Evolutionary conservation across 2,888 invertebrate species (phyloP).

Genomic region (Rutpela maculata): DNA sequence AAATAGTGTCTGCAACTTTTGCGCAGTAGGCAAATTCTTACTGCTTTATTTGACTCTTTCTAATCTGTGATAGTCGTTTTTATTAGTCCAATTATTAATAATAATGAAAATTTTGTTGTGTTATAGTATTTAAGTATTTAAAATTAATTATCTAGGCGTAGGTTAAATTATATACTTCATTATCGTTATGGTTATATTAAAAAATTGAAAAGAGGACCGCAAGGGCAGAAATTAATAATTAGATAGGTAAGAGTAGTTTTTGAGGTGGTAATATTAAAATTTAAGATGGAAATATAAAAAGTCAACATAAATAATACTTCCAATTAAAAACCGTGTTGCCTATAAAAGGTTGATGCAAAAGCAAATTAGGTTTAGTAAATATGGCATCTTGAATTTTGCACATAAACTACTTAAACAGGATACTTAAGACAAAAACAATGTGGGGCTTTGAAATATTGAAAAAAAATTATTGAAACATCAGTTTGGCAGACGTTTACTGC

Average conservation of each 20-base stretch:
- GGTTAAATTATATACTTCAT: slow-evolving; percentile 25
- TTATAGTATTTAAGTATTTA: slow-evolving; percentile 21
- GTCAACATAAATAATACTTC: slow-evolving; percentile 43
- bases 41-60: slow-evolving; percentile 47
- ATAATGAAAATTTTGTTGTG: slow-evolving; percentile 30
- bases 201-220: slow-evolving; percentile 32
- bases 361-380: slow-evolving; percentile 47
- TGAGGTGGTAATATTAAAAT: slow-evolving; percentile 25
- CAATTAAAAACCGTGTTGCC: slow-evolving; percentile 56
- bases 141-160: slow-evolving; percentile 27
- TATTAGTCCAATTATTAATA: slow-evolving; percentile 39
- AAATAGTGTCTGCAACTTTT: slow-evolving; percentile 11
- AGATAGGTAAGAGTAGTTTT: slow-evolving; percentile 30
- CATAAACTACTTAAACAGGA: slow-evolving; percentile 50
- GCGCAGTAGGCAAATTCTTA: slow-evolving; percentile 10
- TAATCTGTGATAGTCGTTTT: slow-evolving; percentile 55
- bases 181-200: slow-evolving; percentile 22
- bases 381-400: slow-evolving; percentile 57
- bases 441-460: too few relatives aligned
- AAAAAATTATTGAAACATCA: too few relatives aligned
- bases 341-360: slow-evolving; percentile 47
- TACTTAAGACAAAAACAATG: not conserved
- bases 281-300: slow-evolving; percentile 47
- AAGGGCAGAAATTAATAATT: slow-evolving; percentile 40
- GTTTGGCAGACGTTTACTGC: too few relatives aligned